These are phyloP conservation scores for Caenorhabditis tropicalis DNA, from an alignment of 1,140 invertebrate genomes.

Conservation along the genomic window DNA sequence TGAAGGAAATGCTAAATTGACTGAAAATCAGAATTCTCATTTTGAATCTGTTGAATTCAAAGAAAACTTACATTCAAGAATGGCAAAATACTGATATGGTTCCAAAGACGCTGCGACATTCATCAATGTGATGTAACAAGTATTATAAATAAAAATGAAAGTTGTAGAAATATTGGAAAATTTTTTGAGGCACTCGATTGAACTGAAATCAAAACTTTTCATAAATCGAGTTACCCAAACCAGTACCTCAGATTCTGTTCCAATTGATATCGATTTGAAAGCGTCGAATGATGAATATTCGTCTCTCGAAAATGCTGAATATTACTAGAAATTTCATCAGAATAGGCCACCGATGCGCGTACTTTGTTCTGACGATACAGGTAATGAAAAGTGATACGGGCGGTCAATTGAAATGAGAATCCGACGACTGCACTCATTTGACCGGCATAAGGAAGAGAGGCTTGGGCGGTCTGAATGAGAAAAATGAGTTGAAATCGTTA, in stretches of 20 bases:
- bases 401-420: background rate
- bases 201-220: background rate
- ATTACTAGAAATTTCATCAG: background rate
- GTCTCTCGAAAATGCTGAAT: background rate
- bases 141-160: background rate
- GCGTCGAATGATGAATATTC: constrained; percentile 7
- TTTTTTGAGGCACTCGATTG: background rate
- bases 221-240: background rate
- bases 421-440: constrained; percentile 1
- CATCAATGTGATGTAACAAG: background rate
- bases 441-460: background rate
- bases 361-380: constrained; percentile 12
- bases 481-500: background rate
- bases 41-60: background rate
- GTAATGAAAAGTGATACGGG: background rate
- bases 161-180: background rate
- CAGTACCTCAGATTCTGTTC: constrained; percentile 13
- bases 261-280: constrained; percentile 11
- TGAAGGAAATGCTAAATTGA: background rate
- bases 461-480: constrained; percentile 1
- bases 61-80: background rate
- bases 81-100: background rate
- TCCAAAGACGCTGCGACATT: background rate
- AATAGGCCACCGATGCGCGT: background rate
- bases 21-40: background rate